Percentiles rank a stretch among this genome's conserved stretches.
Evolutionary conservation across 2,113 vertebrate species (phyloP).

Genomic region (Megalops atlanticus): DNA sequence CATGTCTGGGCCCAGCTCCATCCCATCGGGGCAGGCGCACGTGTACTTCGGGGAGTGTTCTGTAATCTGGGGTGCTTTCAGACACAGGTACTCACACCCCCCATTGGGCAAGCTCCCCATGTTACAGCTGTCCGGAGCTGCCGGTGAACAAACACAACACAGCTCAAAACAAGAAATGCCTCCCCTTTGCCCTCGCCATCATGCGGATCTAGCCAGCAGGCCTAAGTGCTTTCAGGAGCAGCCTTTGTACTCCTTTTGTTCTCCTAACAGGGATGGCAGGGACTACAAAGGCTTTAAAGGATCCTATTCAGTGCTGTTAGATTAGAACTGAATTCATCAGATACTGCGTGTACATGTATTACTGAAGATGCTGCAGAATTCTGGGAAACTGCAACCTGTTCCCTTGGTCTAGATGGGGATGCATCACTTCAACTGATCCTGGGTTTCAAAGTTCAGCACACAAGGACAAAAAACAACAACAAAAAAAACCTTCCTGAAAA

Average conservation of each 20-base stretch:
- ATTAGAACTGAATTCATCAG: neutral
- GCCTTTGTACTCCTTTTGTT: neutral
- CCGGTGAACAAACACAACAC: constrained; percentile 28
- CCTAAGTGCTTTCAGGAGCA: neutral
- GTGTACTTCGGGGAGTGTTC: constrained; percentile 92
- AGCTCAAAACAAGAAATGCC: constrained; percentile 8
- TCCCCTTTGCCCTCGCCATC: neutral
- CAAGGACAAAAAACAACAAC: constrained; percentile 6
- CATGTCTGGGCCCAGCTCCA: constrained; percentile 93
- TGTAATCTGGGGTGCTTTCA: constrained; percentile 91
- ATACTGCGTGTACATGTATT: neutral
- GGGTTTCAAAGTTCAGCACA: constrained; percentile 34
- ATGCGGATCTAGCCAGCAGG: neutral
- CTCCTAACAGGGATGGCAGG: neutral
- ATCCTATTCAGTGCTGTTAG: neutral
- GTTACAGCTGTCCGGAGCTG: constrained; percentile 88
- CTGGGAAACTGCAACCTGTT: neutral
- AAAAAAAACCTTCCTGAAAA: constrained; percentile 12
- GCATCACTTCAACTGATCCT: too few relatives aligned
- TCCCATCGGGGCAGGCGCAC: constrained; percentile 90
- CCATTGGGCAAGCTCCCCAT: constrained; percentile 85
- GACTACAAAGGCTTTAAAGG: neutral
- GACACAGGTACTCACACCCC: constrained; percentile 94
- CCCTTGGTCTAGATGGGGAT: neutral
- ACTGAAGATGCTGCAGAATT: neutral